Conservation (phyloP, 1,140 invertebrate species). For the Drosophila baimaii region DNA sequence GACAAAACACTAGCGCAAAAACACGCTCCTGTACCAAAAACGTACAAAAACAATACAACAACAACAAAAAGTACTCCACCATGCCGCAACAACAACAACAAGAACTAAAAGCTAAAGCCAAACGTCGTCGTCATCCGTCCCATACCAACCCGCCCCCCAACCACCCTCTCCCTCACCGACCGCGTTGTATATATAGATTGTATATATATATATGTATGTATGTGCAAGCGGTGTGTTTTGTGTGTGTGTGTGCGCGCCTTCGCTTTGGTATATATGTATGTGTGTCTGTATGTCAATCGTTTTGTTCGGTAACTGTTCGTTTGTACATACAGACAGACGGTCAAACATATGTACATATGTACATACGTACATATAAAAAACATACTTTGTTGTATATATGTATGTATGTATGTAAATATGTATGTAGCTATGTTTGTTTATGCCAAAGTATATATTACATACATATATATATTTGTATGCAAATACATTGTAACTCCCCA, state of each 20-base stretch:
- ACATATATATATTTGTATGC: slow-evolving; percentile 24
- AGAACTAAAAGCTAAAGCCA: slow-evolving; percentile 66
- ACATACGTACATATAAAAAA: slow-evolving; percentile 31
- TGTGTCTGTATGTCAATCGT: slow-evolving; percentile 74
- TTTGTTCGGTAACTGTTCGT: slow-evolving; percentile 77
- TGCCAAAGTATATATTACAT: slow-evolving; percentile 41
- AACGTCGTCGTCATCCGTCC: slow-evolving; percentile 58
- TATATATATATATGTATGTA: slow-evolving; percentile 37
- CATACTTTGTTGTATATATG: slow-evolving; percentile 33
- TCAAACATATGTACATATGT: slow-evolving; percentile 26
- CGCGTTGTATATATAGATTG: slow-evolving; percentile 63
- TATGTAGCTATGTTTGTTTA: slow-evolving; percentile 45
- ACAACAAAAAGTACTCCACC: slow-evolving; percentile 65
- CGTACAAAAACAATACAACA: slow-evolving; percentile 40
- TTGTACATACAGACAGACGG: slow-evolving; percentile 43
- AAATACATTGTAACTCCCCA: slow-evolving; percentile 24
- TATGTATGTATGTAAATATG: slow-evolving; percentile 34
- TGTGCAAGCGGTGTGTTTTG: slow-evolving; percentile 33
- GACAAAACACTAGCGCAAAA: slow-evolving; percentile 68
- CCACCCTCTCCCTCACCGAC: slow-evolving; percentile 31
- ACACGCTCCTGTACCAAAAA: slow-evolving; percentile 78
- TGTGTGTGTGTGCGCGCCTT: slow-evolving; percentile 39
- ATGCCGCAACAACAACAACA: slow-evolving; percentile 64
- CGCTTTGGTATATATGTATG: slow-evolving; percentile 47
- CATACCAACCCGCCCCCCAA: slow-evolving; percentile 54